Percentiles rank a stretch among this genome's conserved stretches.
Evolutionary conservation across 2,113 vertebrate species (phyloP).

Genomic region (Pedionomus torquatus): DNA sequence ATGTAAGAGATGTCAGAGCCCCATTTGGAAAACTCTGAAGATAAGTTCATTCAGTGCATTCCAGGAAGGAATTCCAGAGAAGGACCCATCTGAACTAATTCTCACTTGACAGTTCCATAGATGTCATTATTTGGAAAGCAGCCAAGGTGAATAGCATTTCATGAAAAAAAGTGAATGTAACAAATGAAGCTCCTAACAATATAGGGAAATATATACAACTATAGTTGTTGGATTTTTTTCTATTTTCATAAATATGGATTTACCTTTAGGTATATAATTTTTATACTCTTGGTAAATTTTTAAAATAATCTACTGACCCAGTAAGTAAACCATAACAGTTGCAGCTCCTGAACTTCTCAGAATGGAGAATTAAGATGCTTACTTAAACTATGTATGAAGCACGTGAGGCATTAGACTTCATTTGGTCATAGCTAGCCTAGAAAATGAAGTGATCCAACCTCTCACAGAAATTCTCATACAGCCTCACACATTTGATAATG

Average conservation of each 20-base stretch:
- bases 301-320: background rate
- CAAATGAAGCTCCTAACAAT: background rate
- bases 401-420: background rate
- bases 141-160: background rate
- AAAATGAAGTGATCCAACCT: background rate
- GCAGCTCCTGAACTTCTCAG: background rate
- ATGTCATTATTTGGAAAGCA: background rate
- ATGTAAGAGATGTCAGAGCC: background rate
- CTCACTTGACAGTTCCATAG: background rate
- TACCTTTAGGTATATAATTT: background rate
- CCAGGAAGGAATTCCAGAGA: too few species aligned
- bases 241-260: background rate
- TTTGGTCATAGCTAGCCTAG: background rate
- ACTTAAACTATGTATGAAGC: background rate
- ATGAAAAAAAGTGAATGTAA: background rate
- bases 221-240: background rate
- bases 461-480: background rate
- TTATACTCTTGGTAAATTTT: background rate
- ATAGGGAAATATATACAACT: too few species aligned
- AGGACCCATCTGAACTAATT: background rate
- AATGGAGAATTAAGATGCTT: background rate
- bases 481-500: background rate
- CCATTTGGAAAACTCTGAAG: background rate
- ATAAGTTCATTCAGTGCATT: constrained; percentile 44
- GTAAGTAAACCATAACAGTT: background rate